Evolutionary conservation across 2,797 vertebrate genomes (phyloP).

Genomic region (Oreonectes daqikongensis): DNA sequence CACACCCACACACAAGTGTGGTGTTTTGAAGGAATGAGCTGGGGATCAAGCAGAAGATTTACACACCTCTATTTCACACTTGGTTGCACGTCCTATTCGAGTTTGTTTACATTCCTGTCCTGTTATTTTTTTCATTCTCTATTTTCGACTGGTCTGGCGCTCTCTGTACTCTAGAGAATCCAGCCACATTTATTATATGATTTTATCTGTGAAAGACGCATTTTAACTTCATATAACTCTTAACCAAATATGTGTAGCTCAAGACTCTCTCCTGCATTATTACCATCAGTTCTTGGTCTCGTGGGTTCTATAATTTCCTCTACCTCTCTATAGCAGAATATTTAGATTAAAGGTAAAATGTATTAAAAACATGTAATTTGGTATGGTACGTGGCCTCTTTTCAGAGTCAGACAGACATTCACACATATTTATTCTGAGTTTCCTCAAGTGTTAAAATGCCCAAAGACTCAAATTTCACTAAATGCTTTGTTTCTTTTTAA

Average conservation of each 20-base stretch:
- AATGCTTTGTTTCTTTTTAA: constrained; percentile 7
- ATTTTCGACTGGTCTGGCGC: neutral
- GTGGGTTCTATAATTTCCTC: neutral
- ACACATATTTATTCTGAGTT: neutral
- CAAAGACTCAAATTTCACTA: constrained; percentile 13
- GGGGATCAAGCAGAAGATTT: neutral
- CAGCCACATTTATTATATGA: neutral
- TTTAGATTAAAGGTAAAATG: neutral
- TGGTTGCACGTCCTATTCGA: neutral
- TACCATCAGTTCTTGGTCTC: neutral
- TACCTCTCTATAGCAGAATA: neutral
- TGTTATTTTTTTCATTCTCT: constrained; percentile 19
- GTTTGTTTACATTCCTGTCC: constrained; percentile 28
- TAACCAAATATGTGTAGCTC: neutral
- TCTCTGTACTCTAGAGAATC: constrained; percentile 5
- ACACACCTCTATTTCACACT: neutral
- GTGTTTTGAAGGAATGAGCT: neutral
- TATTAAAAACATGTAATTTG: constrained; percentile 1
- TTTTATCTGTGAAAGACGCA: neutral
- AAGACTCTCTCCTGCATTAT: neutral
- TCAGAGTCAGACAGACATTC: neutral
- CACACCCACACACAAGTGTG: neutral
- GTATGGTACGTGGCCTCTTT: neutral
- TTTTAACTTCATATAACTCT: neutral
- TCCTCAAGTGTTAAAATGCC: constrained; percentile 11